These are phyloP conservation scores for Tachuris rubrigastra DNA, from an alignment of 2,113 vertebrate species.

Conservation along the genomic window DNA sequence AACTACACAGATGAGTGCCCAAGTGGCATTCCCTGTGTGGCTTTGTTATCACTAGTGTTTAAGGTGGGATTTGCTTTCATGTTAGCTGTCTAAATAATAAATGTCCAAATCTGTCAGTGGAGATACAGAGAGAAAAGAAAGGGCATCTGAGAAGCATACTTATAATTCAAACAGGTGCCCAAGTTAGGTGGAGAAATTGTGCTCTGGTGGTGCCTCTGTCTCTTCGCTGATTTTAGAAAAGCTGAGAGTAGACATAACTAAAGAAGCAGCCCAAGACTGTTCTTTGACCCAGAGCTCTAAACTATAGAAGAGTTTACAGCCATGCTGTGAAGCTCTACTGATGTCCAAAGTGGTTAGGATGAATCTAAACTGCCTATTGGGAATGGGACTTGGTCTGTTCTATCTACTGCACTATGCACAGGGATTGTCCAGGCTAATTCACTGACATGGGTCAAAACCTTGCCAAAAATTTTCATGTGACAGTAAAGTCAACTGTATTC, in stretches of 20 bases:
- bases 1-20: background rate
- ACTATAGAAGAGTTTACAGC: background rate
- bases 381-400: background rate
- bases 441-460: background rate
- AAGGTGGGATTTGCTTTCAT: background rate
- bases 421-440: background rate
- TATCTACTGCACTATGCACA: background rate
- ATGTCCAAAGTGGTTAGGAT: background rate
- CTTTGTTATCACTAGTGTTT: background rate
- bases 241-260: background rate
- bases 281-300: background rate
- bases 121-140: background rate
- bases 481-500: background rate
- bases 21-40: background rate
- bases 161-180: background rate
- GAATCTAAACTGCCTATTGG: background rate
- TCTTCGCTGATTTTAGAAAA: background rate
- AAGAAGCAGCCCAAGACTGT: background rate
- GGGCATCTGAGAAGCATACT: background rate
- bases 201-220: background rate
- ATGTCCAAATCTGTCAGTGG: background rate
- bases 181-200: background rate
- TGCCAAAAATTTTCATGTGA: background rate
- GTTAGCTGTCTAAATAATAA: background rate
- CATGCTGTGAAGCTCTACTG: background rate